Conservation (phyloP, 2,797 vertebrate species). For the Coregonus ussuriensis region DNA sequence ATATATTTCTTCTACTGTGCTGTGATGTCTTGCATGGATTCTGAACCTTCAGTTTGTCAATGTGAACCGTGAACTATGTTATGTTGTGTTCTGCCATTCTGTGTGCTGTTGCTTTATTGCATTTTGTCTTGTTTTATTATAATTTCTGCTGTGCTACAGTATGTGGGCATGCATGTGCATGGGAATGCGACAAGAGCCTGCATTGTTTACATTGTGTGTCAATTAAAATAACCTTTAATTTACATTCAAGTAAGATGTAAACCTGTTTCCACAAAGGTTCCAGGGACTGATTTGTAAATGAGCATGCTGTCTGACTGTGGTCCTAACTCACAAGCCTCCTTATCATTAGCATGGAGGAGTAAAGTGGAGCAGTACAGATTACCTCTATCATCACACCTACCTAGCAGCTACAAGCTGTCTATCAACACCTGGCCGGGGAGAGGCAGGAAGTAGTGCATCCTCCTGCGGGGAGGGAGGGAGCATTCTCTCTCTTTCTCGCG, state of each 20-base stretch:
- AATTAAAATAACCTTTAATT: background rate
- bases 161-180: background rate
- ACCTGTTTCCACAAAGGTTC: background rate
- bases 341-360: slow-evolving; percentile 41
- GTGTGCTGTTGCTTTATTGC: background rate
- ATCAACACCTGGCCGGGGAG: slow-evolving; percentile 61
- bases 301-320: background rate
- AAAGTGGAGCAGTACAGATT: slow-evolving; percentile 42
- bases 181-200: too few relatives aligned
- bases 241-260: background rate
- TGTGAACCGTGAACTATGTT: background rate
- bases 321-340: slow-evolving; percentile 21
- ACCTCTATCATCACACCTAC: slow-evolving; percentile 46
- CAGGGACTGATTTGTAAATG: slow-evolving; percentile 16
- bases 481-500: background rate
- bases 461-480: background rate
- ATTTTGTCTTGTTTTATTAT: background rate
- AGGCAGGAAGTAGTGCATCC: slow-evolving; percentile 55
- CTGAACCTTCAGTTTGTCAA: too few relatives aligned
- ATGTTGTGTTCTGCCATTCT: background rate
- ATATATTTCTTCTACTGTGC: too few relatives aligned
- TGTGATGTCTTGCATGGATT: too few relatives aligned
- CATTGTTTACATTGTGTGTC: background rate
- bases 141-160: background rate
- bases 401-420: slow-evolving; percentile 45